phyloP scores from a whole-genome alignment of 1,140 invertebrate genomes.

The Lepidotrigona ventralis region DNA sequence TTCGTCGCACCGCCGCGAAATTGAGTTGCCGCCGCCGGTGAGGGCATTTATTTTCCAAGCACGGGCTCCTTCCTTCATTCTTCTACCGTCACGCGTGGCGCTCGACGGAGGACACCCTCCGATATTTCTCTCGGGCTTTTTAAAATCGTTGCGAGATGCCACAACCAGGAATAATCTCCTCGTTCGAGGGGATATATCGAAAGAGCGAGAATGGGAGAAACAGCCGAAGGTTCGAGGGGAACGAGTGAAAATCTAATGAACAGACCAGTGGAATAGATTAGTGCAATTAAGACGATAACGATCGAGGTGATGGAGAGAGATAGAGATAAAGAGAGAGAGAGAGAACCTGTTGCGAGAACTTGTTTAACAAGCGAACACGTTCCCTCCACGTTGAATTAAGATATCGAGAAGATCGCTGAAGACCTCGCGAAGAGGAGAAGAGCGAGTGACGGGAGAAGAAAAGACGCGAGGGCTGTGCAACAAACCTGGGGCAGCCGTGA shows the following conservation, averaged over 20 bases:
- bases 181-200: not conserved
- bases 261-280: constrained; percentile 9
- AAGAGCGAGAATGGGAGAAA: not conserved
- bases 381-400: not conserved
- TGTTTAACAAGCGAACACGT: not conserved
- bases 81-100: not conserved
- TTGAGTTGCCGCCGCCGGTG: constrained; percentile 18
- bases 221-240: not conserved
- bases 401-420: not conserved
- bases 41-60: constrained; percentile 11
- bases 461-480: not conserved
- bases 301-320: constrained; percentile 15
- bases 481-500: not conserved
- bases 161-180: not conserved
- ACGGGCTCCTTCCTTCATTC: not conserved
- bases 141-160: too few species aligned
- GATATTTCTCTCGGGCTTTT: not conserved
- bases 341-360: constrained; percentile 51
- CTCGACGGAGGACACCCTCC: not conserved
- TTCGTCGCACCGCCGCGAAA: constrained; percentile 18
- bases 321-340: not conserved
- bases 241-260: not conserved
- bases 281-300: constrained; percentile 38
- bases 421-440: not conserved
- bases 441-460: not conserved